Evolutionary conservation across 1,140 invertebrate species (phyloP).

Genomic region (Penaeus chinensis): DNA sequence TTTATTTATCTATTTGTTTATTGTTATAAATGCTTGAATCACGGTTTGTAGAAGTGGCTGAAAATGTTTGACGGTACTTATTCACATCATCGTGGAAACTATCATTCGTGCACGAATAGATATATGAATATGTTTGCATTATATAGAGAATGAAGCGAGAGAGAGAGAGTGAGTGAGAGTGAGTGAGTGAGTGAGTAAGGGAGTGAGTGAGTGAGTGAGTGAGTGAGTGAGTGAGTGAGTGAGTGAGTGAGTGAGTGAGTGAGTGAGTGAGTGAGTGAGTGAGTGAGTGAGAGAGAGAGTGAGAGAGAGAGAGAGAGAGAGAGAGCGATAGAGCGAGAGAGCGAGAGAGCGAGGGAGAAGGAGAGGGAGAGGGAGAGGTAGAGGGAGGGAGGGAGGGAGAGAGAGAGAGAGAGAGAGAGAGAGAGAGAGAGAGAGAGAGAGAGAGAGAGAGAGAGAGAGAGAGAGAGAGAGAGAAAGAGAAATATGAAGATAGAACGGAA

Average conservation of each 20-base stretch:
- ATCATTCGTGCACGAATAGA: no score
- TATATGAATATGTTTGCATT: no score
- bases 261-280: neutral
- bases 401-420: neutral
- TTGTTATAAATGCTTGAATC: no score
- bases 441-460: neutral
- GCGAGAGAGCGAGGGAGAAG: no score
- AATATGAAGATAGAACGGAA: neutral
- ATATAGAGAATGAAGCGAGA: no score
- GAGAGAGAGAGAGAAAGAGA: constrained; percentile 18
- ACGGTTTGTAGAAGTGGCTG: no score
- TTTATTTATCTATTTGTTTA: no score
- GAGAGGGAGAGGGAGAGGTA: no score
- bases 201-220: neutral
- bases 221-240: neutral
- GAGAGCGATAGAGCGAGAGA: neutral
- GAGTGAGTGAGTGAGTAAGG: neutral
- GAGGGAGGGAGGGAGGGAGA: neutral
- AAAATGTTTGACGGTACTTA: no score
- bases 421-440: neutral
- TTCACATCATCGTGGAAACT: no score
- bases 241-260: neutral
- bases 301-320: constrained; percentile 7
- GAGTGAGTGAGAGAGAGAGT: neutral
- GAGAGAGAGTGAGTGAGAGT: no score